These are phyloP conservation scores for Parasteatoda tepidariorum DNA, from an alignment of 1,140 invertebrate species.

Conservation along the genomic window DNA sequence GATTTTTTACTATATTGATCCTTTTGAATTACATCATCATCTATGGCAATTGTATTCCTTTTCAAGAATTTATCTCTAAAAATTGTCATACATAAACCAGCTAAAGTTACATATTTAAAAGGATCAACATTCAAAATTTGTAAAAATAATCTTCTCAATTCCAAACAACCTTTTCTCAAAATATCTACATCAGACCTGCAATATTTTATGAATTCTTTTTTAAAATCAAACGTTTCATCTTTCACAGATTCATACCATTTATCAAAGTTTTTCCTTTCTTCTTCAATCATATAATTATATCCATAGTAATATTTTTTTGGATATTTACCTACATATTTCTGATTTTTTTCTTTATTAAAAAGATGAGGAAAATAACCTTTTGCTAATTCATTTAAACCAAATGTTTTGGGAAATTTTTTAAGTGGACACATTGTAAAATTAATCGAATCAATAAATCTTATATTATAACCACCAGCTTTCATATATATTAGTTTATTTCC, in stretches of 20 bases:
- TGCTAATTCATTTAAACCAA: neutral
- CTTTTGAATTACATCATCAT: slow-evolving; percentile 1
- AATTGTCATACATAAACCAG: neutral
- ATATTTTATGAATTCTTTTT: slow-evolving; percentile 14
- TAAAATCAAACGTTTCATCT: slow-evolving; percentile 9
- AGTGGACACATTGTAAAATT: slow-evolving; percentile 10
- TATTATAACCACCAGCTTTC: neutral
- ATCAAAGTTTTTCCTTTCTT: neutral
- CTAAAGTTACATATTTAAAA: slow-evolving; percentile 6
- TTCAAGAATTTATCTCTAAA: slow-evolving; percentile 15
- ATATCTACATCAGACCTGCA: neutral
- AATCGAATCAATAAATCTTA: slow-evolving; percentile 9
- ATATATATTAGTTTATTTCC: slow-evolving; percentile 22
- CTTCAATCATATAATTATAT: neutral
- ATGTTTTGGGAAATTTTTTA: neutral
- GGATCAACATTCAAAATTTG: neutral
- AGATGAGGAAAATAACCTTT: neutral
- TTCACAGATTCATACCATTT: neutral
- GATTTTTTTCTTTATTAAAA: neutral
- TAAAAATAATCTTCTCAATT: slow-evolving; percentile 1
- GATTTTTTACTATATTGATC: slow-evolving; percentile 12
- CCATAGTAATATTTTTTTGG: neutral
- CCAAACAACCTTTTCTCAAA: slow-evolving; percentile 3
- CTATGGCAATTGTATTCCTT: neutral
- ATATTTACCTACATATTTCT: slow-evolving; percentile 12